Conservation (phyloP, 2,113 vertebrate genomes). For the Hemichromis elongatus region DNA sequence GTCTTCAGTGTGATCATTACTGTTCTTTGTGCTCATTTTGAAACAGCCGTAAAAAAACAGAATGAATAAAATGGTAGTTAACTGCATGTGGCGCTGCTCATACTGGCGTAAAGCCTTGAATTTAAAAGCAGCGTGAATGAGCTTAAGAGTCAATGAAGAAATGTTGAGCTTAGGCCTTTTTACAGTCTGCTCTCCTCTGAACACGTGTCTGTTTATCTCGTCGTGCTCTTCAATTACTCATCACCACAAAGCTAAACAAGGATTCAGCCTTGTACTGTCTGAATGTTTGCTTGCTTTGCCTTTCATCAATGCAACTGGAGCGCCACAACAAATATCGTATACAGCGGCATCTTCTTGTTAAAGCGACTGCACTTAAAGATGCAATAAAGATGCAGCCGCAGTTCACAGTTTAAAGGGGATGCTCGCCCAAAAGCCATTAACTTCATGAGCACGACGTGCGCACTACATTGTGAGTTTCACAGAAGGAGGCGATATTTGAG, state of each 20-base stretch:
- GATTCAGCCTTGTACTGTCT: background rate
- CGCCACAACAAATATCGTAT: conserved; percentile 6
- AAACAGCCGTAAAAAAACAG: conserved; percentile 23
- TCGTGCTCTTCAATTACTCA: conserved; percentile 8
- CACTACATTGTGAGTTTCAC: background rate
- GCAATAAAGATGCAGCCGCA: background rate
- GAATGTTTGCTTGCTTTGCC: background rate
- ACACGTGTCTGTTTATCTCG: background rate
- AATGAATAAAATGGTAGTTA: conserved; percentile 41
- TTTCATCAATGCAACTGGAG: background rate
- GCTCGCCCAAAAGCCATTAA: background rate
- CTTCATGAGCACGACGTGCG: background rate
- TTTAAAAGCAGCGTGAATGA: conserved; percentile 38
- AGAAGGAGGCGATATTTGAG: background rate
- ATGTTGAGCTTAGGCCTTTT: conserved; percentile 27
- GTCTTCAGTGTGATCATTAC: conserved; percentile 33
- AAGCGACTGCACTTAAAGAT: background rate
- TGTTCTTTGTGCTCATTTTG: conserved; percentile 46
- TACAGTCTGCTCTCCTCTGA: background rate
- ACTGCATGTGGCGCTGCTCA: conserved; percentile 28
- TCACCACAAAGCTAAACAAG: conserved; percentile 9
- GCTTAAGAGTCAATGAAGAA: conserved; percentile 31
- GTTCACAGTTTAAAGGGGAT: conserved; percentile 2
- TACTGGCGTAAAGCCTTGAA: conserved; percentile 26
- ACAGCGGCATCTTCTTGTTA: background rate